phyloP scores from a whole-genome alignment of 2,113 vertebrate species.

The Callithrix jacchus region DNA sequence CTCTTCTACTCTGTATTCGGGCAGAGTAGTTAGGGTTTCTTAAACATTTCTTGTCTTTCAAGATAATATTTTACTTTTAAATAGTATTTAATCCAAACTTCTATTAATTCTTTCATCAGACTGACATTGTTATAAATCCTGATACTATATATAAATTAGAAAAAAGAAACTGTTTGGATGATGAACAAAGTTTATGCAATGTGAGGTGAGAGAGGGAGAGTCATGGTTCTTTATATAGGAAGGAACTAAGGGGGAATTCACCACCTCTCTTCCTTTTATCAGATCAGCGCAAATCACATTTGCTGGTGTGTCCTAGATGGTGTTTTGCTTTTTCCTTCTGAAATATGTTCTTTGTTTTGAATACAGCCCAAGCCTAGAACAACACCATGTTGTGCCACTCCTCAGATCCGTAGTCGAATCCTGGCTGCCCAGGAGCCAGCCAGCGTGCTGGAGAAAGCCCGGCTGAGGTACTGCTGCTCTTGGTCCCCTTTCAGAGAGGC shows the following conservation, averaged over 20 bases:
- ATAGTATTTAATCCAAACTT: not conserved
- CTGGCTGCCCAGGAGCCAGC: slow-evolving; percentile 85
- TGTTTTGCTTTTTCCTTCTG: slow-evolving; percentile 18
- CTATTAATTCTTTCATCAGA: not conserved
- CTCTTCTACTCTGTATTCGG: not conserved
- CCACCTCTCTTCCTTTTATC: not conserved
- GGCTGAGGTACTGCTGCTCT: slow-evolving; percentile 84
- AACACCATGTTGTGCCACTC: slow-evolving; percentile 85
- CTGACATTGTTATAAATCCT: not conserved
- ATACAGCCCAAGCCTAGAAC: slow-evolving; percentile 80
- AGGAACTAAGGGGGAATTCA: not conserved
- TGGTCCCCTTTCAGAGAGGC: not conserved
- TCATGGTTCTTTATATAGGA: not conserved
- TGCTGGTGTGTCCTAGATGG: not conserved
- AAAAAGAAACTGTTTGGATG: not conserved
- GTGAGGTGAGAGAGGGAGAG: not conserved
- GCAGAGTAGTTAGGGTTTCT: not conserved
- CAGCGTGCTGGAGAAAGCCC: slow-evolving; percentile 91
- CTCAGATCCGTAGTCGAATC: slow-evolving; percentile 89
- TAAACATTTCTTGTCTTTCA: slow-evolving; percentile 10
- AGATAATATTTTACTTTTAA: slow-evolving; percentile 5
- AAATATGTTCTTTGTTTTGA: slow-evolving; percentile 24
- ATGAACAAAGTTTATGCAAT: not conserved
- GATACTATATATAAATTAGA: not conserved
- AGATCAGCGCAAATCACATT: not conserved